phyloP scores from a whole-genome alignment of 2,797 vertebrate species.

The Anisognathus igniventris region DNA sequence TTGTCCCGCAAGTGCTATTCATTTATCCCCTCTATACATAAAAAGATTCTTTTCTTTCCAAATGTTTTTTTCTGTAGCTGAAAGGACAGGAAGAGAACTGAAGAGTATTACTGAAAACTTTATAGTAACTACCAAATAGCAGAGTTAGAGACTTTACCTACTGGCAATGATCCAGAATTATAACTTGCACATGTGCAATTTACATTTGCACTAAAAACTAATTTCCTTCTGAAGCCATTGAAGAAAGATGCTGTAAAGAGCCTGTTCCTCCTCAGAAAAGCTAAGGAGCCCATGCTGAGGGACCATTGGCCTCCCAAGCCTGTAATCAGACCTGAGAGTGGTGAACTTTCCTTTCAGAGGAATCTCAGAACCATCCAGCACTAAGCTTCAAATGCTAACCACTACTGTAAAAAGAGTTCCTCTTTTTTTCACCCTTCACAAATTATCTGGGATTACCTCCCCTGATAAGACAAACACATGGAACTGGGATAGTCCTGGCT shows the following conservation, averaged over 20 bases:
- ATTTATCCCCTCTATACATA: slow-evolving; percentile 1
- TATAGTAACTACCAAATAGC: slow-evolving; percentile 34
- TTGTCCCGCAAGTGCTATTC: background rate
- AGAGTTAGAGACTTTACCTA: slow-evolving; percentile 11
- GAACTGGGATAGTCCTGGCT: background rate
- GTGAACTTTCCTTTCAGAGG: slow-evolving; percentile 3
- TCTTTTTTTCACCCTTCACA: background rate
- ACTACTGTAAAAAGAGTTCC: slow-evolving; percentile 7
- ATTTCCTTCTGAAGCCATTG: slow-evolving; percentile 47
- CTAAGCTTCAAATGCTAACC: background rate
- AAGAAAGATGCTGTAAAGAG: slow-evolving; percentile 26
- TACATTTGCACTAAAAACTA: slow-evolving; percentile 43
- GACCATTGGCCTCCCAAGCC: background rate
- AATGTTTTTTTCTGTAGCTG: slow-evolving; percentile 2
- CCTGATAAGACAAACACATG: background rate
- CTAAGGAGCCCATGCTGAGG: background rate
- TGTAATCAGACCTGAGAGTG: background rate
- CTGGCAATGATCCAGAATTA: slow-evolving; percentile 30
- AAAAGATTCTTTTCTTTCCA: slow-evolving; percentile 40
- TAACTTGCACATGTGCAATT: slow-evolving; percentile 50
- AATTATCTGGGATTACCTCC: background rate
- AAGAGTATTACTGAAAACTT: slow-evolving; percentile 38
- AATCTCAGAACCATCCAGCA: background rate
- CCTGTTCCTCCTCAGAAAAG: background rate
- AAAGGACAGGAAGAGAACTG: slow-evolving; percentile 33